A percentile compares a stretch with the other conserved stretches of the same genome.
phyloP scores from a whole-genome alignment of 1,140 invertebrate genomes.

The Phymastichus coffea region DNA sequence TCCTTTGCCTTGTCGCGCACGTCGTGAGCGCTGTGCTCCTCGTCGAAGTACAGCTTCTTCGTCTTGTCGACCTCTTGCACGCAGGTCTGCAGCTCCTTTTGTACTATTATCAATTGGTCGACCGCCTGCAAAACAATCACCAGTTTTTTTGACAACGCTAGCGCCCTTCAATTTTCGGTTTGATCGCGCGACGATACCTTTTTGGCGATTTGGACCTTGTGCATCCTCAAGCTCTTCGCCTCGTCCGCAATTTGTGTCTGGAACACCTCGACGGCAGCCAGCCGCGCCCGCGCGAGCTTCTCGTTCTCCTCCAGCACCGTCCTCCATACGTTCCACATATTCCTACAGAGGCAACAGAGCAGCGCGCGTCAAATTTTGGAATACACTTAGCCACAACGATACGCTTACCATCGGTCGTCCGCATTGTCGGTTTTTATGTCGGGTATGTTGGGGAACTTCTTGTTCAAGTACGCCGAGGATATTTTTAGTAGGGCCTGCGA shows the following conservation, averaged over 20 bases:
- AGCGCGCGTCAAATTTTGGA: too few relatives aligned
- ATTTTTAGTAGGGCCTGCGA: conserved; percentile 83
- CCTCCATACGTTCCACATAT: conserved; percentile 95
- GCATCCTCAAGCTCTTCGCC: conserved; percentile 78
- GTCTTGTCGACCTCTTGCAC: conserved; percentile 91
- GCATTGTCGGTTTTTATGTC: conserved; percentile 86
- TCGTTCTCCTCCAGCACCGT: conserved; percentile 94
- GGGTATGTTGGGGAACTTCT: conserved; percentile 88
- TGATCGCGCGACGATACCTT: conserved; percentile 68
- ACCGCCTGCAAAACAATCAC: conserved; percentile 76
- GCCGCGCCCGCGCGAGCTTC: conserved; percentile 82
- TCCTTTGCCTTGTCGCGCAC: conserved; percentile 92
- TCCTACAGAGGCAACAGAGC: conserved; percentile 76
- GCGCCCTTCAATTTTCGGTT: not conserved
- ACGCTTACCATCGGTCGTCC: conserved; percentile 79
- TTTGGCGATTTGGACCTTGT: conserved; percentile 84
- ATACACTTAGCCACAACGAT: not conserved
- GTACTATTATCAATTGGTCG: conserved; percentile 81
- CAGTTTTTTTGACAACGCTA: not conserved
- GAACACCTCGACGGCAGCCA: conserved; percentile 91
- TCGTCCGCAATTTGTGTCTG: conserved; percentile 93
- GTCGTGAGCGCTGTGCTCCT: conserved; percentile 92
- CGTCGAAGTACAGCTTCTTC: conserved; percentile 93
- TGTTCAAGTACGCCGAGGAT: conserved; percentile 85
- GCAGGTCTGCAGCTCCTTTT: conserved; percentile 85